Base-by-base conservation (phyloP, 2,888 invertebrate genomes). In the Agriopis aurantiaria region DNA sequence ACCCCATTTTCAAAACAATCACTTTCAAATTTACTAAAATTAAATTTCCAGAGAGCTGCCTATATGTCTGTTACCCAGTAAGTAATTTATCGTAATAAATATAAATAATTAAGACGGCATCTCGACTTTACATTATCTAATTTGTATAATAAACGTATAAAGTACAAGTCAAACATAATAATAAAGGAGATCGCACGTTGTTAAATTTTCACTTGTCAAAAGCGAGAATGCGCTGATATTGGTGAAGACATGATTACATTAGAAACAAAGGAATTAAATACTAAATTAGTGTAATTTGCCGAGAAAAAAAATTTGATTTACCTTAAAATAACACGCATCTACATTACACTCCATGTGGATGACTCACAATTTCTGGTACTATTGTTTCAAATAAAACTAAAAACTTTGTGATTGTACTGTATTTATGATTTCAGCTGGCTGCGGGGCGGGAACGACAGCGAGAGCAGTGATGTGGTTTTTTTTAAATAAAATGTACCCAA, bases 161-260 rank as follows among this genome's bases (percentile, higher is more conserved):
- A 59, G 69, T 73, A 75, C 71, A 33, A 73, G 64, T 69, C 72
- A 76, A 73, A 76, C 71, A 76, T 75, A 70, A 74, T 61, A 55
- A 69, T 17, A 3, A 53, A 48, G 57, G 68, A 64, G 74, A 76
- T 75, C n/a, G 61, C 48, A 59, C 48, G 57, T 41, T 55, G 23
- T 40, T 53, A 41, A 55, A 45, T 57, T 6, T 45, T 60, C 17
- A 43, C 40, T 41, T 40, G 52, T 52, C 52, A 52, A 49, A 55
- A 23, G 60, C 23, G 46, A 60, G 7, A 8, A 8, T 0, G 17
- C 45, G 57, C 43, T 17, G 57, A 48, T 33, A 68, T 68, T 63
- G 63, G 63, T 48, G n/a, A 49, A 56, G 8, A 61, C n/a, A 45
- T 10, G 12, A 48, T 60, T 17, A 46, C 45, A 40, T 11, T 33